These are phyloP conservation scores for Apostichopus leukothele DNA, from an alignment of 53 echinoderm and acorn worm species.

Conservation along the genomic window DNA sequence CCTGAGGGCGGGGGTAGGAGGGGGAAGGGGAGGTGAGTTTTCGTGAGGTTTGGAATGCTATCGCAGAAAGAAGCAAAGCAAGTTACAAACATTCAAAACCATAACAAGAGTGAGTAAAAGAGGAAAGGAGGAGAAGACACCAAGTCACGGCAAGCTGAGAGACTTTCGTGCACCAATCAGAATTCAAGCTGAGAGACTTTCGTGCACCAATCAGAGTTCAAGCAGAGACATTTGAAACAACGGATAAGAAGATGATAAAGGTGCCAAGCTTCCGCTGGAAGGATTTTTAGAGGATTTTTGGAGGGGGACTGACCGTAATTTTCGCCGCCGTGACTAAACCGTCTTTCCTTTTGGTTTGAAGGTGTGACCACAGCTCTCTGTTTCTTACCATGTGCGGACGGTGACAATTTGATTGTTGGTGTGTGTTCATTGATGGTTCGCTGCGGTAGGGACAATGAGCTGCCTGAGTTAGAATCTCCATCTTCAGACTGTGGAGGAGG, in stretches of 20 bases:
- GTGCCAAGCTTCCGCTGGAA: conserved; percentile 36
- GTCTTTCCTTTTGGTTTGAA: conserved; percentile 98
- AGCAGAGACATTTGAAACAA: conserved; percentile 24
- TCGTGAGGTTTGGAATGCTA: no score
- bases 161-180: conserved; percentile 37
- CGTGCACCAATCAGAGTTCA: conserved; percentile 40
- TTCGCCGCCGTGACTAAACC: conserved; percentile 99
- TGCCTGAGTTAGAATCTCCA: conserved; percentile 92
- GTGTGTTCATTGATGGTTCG: conserved; percentile 86
- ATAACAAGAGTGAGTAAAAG: conserved; percentile 29
- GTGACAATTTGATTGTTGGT: conserved; percentile 87
- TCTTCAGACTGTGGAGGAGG: conserved; percentile 73
- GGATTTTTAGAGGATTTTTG: not conserved
- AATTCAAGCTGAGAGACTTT: conserved; percentile 26
- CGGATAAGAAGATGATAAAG: conserved; percentile 6
- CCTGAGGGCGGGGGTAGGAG: no score
- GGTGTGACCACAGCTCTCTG: conserved; percentile 74
- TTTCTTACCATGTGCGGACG: conserved; percentile 99
- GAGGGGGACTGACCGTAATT: conserved; percentile 94
- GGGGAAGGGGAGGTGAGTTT: no score
- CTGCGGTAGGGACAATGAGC: conserved; percentile 93
- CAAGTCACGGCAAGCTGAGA: conserved; percentile 43
- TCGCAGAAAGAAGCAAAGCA: conserved; percentile 28
- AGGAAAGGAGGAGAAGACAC: conserved; percentile 17
- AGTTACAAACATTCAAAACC: conserved; percentile 4